Percentiles rank a stretch among this genome's conserved stretches.
Conservation (phyloP, 2,113 vertebrate genomes). For the Varanus salvator region DNA sequence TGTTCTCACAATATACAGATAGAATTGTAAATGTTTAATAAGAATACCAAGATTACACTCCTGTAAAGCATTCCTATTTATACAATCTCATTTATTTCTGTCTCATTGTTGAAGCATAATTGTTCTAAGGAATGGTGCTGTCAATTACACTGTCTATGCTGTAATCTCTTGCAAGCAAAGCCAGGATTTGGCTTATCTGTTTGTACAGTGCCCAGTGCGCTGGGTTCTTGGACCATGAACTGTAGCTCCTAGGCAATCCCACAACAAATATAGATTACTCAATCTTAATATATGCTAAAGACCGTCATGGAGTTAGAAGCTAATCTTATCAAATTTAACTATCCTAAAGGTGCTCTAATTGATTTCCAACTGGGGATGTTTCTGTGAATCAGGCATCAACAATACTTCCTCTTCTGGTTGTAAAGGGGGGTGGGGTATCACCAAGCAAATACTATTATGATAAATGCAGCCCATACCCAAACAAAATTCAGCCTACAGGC, state of each 20-base stretch:
- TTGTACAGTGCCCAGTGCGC: constrained; percentile 11
- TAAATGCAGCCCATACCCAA: background rate
- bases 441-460: background rate
- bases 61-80: constrained; percentile 6
- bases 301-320: background rate
- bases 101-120: constrained; percentile 8
- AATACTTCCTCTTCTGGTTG: background rate
- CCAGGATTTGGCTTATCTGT: constrained; percentile 28
- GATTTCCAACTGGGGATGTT: background rate
- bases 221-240: constrained; percentile 7
- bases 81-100: background rate
- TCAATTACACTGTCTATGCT: background rate
- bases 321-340: background rate
- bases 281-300: background rate
- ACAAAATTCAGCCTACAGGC: background rate
- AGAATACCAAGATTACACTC: background rate
- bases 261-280: constrained; percentile 28
- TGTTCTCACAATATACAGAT: constrained; percentile 3
- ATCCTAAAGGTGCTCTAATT: background rate
- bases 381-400: background rate
- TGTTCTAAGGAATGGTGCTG: background rate
- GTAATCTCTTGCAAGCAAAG: constrained; percentile 26
- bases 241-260: constrained; percentile 21
- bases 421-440: background rate
- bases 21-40: constrained; percentile 4